Base-by-base conservation (phyloP, 2,113 vertebrate species). In the Calonectris borealis region DNA sequence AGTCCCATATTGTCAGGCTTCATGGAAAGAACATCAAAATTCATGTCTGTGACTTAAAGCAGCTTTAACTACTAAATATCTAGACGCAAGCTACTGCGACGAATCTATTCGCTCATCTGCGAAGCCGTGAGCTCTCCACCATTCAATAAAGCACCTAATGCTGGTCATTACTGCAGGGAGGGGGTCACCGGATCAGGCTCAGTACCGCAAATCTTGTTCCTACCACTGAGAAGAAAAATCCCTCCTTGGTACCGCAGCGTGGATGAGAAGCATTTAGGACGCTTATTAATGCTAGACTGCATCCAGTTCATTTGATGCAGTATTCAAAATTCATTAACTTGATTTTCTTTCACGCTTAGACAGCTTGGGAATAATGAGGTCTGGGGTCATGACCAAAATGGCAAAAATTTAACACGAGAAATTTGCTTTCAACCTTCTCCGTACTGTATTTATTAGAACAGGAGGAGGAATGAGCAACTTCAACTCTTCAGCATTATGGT, bases 291-390 rank as follows among this genome's bases (percentile, higher is more conserved):
- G 91, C 80, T 61, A 82, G 83, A 54, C 61, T 90, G 88, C 83
- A 49, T 68, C 61, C 80, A 82, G 34, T 52, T 93, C 52, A 88
- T 92, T 86, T 49, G 72, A 76, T 19, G 65, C 48, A 86, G 61
- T 55, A 83, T 55, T 95, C 88, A 86, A 96, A 94, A 93, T 86
- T 94, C 95, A 97, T 96, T 96, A 95, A 97, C 52, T 90, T 92
- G 77, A 95, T 95, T 97, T 95, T 88, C 55, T 94, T 95, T 96
- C 88, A 95, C 3, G 88, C 62, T 93, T 83, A 80, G 62, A 83
- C 58, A 90, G 85, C 51, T 90, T 92, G 79, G 42, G 79, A 96
- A 86, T 92, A 96, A 96, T 86, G 75, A 96, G 76, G 71, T 42
- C 64, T 42, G n/a, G 48, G 82, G 79, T 90, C 58, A 95, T 0